phyloP scores from a whole-genome alignment of 2,888 invertebrate genomes.

The Nipponacmea schrenckii region DNA sequence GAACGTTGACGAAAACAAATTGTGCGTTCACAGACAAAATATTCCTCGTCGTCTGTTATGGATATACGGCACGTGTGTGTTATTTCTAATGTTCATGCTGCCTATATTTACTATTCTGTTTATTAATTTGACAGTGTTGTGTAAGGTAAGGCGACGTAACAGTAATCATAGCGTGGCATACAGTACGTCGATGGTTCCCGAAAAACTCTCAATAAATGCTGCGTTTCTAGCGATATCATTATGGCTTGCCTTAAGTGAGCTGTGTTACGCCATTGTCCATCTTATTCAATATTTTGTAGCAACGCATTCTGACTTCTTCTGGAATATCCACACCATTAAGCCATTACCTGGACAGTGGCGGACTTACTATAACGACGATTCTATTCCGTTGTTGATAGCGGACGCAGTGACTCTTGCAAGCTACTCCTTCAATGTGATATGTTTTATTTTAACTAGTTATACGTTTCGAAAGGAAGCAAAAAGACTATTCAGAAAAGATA shows the following conservation, averaged over 20 bases:
- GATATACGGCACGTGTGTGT: slow-evolving; percentile 26
- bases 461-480: slow-evolving; percentile 24
- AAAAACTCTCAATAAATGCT: slow-evolving; percentile 23
- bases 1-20: slow-evolving; percentile 7
- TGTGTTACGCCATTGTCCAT: slow-evolving; percentile 31
- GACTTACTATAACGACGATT: slow-evolving; percentile 18
- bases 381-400: slow-evolving; percentile 20
- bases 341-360: slow-evolving; percentile 26
- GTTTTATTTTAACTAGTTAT: slow-evolving; percentile 27
- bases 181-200: slow-evolving; percentile 27
- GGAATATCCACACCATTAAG: background rate
- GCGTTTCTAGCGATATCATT: slow-evolving; percentile 28
- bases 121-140: slow-evolving; percentile 25
- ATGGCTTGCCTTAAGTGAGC: slow-evolving; percentile 29
- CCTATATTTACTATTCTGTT: slow-evolving; percentile 20
- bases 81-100: slow-evolving; percentile 22
- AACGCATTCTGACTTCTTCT: background rate
- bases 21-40: slow-evolving; percentile 19
- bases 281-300: slow-evolving; percentile 20
- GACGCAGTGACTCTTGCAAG: slow-evolving; percentile 25
- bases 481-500: background rate
- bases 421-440: slow-evolving; percentile 28
- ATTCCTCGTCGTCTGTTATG: slow-evolving; percentile 18
- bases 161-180: slow-evolving; percentile 20
- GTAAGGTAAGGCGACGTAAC: slow-evolving; percentile 1